Percentiles rank a stretch among this genome's conserved stretches.
These are phyloP conservation scores for Acanthococcus lagerstroemiae DNA, from an alignment of 2,888 invertebrate genomes.

Conservation along the genomic window DNA sequence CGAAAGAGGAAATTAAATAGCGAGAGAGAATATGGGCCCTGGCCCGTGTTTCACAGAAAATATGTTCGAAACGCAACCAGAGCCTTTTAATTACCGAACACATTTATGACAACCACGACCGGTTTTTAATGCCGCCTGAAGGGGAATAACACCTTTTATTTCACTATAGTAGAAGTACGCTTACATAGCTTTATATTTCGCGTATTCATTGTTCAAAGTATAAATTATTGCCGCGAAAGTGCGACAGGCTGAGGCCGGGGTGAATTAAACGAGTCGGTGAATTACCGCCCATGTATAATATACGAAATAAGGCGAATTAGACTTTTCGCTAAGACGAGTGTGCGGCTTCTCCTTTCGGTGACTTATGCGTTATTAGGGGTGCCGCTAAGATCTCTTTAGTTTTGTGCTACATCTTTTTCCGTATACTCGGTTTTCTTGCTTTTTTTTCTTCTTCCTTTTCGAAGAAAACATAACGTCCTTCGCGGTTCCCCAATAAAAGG, in stretches of 20 bases:
- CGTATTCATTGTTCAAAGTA: neutral
- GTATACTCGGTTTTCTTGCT: neutral
- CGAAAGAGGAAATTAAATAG: no score
- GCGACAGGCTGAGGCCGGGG: neutral
- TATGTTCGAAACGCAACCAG: no score
- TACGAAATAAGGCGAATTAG: no score
- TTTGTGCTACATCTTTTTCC: neutral
- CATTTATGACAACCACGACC: no score
- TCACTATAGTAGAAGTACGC: no score
- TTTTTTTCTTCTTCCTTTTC: neutral
- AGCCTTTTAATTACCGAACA: no score
- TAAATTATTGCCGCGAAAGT: neutral
- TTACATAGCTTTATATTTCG: no score
- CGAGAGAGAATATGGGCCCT: no score
- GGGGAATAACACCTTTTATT: no score
- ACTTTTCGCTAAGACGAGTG: neutral
- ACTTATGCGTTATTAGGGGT: neutral
- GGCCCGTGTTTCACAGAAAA: no score
- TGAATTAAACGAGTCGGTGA: neutral
- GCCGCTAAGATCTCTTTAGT: neutral
- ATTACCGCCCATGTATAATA: neutral
- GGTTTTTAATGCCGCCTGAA: no score
- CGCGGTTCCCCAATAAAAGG: conserved; percentile 37
- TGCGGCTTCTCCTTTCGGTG: neutral
- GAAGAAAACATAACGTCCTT: conserved; percentile 3